Conservation (phyloP, 2,113 vertebrate genomes). For the Pseudorectes ferrugineus region DNA sequence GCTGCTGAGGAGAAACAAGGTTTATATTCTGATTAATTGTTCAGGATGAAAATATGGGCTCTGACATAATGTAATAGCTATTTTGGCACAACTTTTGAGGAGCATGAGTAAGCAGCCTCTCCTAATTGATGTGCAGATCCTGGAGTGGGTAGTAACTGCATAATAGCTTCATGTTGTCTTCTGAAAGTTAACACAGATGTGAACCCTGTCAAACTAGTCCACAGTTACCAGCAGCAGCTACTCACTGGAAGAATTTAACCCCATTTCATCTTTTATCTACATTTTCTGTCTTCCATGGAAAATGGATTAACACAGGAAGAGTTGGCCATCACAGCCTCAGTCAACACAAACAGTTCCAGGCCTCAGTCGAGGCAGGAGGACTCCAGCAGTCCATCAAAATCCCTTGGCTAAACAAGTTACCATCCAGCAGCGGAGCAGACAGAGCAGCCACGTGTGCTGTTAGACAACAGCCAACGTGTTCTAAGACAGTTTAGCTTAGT, state of each 20-base stretch:
- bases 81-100: constrained; percentile 62
- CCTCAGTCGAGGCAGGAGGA: neutral
- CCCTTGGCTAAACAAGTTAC: neutral
- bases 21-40: constrained; percentile 49
- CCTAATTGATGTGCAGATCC: constrained; percentile 58
- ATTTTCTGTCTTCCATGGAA: neutral
- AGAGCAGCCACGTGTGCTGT: neutral
- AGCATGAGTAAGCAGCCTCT: constrained; percentile 64
- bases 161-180: constrained; percentile 49
- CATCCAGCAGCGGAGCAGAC: neutral
- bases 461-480: neutral
- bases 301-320: neutral
- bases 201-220: constrained; percentile 9
- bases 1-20: neutral
- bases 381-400: neutral
- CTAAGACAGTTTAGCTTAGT: neutral
- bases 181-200: constrained; percentile 47
- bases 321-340: neutral
- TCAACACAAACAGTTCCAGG: neutral
- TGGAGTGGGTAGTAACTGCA: constrained; percentile 52
- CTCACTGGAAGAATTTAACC: neutral
- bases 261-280: neutral
- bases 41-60: constrained; percentile 32
- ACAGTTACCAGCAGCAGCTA: neutral
- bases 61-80: constrained; percentile 59